Evolutionary conservation across 1,140 invertebrate species (phyloP).

Genomic region (Zaprionus ornatus): DNA sequence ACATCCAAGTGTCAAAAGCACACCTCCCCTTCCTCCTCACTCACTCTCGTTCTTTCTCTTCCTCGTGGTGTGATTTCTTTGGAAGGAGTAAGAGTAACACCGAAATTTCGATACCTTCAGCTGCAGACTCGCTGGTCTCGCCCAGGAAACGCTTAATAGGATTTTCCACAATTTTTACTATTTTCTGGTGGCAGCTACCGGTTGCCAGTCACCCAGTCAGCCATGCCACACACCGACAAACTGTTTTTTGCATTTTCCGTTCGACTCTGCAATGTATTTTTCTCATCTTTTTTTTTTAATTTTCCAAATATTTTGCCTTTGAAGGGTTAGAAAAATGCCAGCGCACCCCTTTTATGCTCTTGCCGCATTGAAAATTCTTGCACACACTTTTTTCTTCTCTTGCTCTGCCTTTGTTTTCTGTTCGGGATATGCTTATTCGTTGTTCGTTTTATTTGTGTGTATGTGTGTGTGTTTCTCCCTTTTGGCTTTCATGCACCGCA

Average conservation of each 20-base stretch:
- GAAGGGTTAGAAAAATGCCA: constrained; percentile 76
- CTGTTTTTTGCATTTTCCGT: constrained; percentile 33
- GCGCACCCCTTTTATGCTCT: constrained; percentile 45
- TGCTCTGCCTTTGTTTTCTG: constrained; percentile 53
- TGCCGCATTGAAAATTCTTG: constrained; percentile 62
- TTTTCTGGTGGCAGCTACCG: constrained; percentile 71
- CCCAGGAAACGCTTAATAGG: constrained; percentile 77
- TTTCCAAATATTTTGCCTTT: constrained; percentile 71
- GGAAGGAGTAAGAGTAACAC: neutral
- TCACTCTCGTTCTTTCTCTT: neutral
- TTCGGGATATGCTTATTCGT: constrained; percentile 65
- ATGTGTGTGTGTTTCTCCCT: constrained; percentile 31
- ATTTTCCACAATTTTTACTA: constrained; percentile 80
- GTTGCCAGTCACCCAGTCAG: constrained; percentile 43
- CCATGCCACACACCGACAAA: constrained; percentile 12
- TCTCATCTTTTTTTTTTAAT: constrained; percentile 64
- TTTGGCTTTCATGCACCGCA: constrained; percentile 76
- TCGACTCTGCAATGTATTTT: constrained; percentile 4
- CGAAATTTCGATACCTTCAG: constrained; percentile 49
- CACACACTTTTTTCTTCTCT: constrained; percentile 38
- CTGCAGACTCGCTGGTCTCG: constrained; percentile 40
- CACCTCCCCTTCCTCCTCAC: neutral
- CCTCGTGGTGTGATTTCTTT: constrained; percentile 35
- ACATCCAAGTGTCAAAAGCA: constrained; percentile 64
- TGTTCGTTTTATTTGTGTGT: constrained; percentile 31